Base-by-base conservation (phyloP, 2,888 invertebrate species). In the Andrena bicolor region DNA sequence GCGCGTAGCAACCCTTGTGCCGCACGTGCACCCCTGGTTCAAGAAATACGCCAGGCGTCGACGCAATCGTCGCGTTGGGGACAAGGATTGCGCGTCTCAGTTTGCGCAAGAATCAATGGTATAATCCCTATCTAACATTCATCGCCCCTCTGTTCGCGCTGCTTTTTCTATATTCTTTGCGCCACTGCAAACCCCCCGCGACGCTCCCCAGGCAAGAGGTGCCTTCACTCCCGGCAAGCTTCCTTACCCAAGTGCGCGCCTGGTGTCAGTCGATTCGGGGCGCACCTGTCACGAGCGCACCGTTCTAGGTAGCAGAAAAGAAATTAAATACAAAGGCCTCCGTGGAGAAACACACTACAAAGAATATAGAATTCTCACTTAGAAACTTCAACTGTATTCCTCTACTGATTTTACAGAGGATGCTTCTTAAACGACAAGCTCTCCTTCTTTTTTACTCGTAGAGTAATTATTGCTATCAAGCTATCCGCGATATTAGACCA, bases 21-120 rank as follows among this genome's bases (percentile, higher is more conserved):
- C 35, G 35, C 66, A 64, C 89, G 93, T 93, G 88, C 76, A 85
- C 64, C 84, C 93, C 93, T 93, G 93, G 80, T 93, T 86, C 51
- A 80, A 84, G 86, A 92, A 93, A 93, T 91, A 92, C 91, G 93
- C 91, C 91, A 86, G 89, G 91, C 93, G 91, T 93, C 93, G 93
- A 93, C 92, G 93, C 93, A 91, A 90, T 90, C 85, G 66, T 51
- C 75, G 58, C 82, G 72, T 48, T 76, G 61, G 64, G 69, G 53
- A 26, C 58, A 80, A 28, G 23, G 66, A 66, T 72, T 41, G 28
- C n/a, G 49, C 16, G 23, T 6, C 7, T n/a, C 26, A 16, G 2
- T 48, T 72, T 41, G 20, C 20, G n/a, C 26, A 56, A 26, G 4
- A 20, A 20, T 10, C 23, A 69, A 41, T 56, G 4, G 23, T 23